These are phyloP conservation scores for Macquaria ambigua DNA, from an alignment of 2,113 vertebrate genomes.

Conservation along the genomic window DNA sequence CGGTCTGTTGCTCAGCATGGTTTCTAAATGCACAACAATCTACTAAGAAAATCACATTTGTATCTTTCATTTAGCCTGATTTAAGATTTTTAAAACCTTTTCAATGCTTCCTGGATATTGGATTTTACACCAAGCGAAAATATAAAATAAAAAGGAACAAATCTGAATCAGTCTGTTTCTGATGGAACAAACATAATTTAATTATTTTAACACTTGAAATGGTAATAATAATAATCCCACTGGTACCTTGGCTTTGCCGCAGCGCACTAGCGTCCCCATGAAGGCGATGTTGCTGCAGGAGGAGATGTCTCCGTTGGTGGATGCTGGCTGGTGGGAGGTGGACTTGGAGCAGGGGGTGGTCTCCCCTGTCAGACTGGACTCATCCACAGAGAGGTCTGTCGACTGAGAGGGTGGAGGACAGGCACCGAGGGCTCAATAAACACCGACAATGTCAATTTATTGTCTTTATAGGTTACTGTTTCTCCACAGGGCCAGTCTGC, in stretches of 20 bases:
- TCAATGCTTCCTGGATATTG: background rate
- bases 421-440: background rate
- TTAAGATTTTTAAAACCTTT: background rate
- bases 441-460: too few relatives aligned
- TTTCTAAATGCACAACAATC: background rate
- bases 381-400: slow-evolving; percentile 92
- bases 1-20: too few relatives aligned
- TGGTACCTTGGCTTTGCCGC: slow-evolving; percentile 96
- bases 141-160: too few relatives aligned
- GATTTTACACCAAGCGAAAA: background rate
- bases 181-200: background rate
- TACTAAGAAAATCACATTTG: too few relatives aligned
- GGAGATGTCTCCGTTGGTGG: slow-evolving; percentile 91
- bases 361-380: slow-evolving; percentile 97
- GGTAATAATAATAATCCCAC: background rate
- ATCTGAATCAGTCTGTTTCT: background rate
- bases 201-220: background rate
- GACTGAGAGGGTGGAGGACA: slow-evolving; percentile 79
- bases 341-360: slow-evolving; percentile 93
- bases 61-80: background rate
- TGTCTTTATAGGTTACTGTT: background rate
- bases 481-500: too few relatives aligned
- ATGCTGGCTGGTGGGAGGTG: slow-evolving; percentile 86
- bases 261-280: slow-evolving; percentile 98
- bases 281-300: slow-evolving; percentile 97